Evolutionary conservation across 2,888 invertebrate genomes (phyloP).

Genomic region (Pycnomerus fuliginosus): DNA sequence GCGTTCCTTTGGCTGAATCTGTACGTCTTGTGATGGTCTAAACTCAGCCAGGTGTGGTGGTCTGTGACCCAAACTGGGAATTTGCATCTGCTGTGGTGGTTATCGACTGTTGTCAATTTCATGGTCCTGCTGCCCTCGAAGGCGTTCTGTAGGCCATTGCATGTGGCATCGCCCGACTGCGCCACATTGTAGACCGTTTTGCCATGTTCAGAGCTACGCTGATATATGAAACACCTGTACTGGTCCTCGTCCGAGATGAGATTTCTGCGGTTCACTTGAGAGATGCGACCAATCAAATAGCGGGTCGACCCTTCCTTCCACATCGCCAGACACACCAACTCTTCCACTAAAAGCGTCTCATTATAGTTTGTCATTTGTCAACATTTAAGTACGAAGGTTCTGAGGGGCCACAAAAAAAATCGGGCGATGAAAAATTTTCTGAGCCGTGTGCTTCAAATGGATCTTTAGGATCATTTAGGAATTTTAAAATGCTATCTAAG

Average conservation of each 20-base stretch:
- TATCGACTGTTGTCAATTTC: slow-evolving; percentile 75
- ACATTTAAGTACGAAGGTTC: not conserved
- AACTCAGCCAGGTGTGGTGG: slow-evolving; percentile 77
- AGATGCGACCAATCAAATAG: slow-evolving; percentile 72
- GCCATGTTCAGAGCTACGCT: slow-evolving; percentile 55
- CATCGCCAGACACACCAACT: slow-evolving; percentile 75
- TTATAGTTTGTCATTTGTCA: not conserved
- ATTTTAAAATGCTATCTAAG: no score
- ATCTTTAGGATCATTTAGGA: no score
- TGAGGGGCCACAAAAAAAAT: no score
- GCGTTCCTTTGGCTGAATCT: slow-evolving; percentile 74
- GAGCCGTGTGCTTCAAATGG: no score
- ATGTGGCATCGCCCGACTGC: slow-evolving; percentile 78
- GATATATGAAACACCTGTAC: slow-evolving; percentile 82
- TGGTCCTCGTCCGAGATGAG: slow-evolving; percentile 70
- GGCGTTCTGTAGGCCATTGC: slow-evolving; percentile 72
- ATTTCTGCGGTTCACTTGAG: slow-evolving; percentile 58
- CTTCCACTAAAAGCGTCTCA: slow-evolving; percentile 74
- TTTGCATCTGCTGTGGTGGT: slow-evolving; percentile 73
- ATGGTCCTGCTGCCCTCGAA: slow-evolving; percentile 78
- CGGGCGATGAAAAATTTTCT: no score
- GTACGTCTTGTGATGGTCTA: slow-evolving; percentile 72
- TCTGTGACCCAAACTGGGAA: slow-evolving; percentile 78
- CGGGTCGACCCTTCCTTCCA: slow-evolving; percentile 84
- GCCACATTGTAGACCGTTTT: slow-evolving; percentile 66